Evolutionary conservation across 53 echinoderm and acorn worm genomes (phyloP).

Genomic region (Echinometra lucunter): DNA sequence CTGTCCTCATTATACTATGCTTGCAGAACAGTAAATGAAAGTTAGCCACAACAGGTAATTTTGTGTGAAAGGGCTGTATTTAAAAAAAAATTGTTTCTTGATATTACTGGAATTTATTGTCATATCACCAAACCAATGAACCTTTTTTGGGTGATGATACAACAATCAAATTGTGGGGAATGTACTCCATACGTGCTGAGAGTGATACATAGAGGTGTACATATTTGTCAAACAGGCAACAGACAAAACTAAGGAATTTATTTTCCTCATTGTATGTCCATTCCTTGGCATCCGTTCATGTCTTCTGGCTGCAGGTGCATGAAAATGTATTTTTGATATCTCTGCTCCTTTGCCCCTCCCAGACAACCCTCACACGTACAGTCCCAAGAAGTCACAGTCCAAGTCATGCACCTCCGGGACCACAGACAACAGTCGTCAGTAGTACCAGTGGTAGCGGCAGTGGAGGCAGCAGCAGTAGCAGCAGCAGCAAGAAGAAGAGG

Average conservation of each 20-base stretch:
- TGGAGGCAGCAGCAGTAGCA: neutral
- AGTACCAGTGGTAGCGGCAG: conserved; percentile 62
- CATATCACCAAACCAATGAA: too few species aligned
- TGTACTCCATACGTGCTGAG: neutral
- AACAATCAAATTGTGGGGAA: neutral
- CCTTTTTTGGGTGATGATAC: too few species aligned
- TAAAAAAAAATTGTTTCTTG: too few species aligned
- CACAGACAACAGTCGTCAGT: conserved; percentile 59
- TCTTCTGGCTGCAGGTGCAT: neutral
- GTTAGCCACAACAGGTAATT: too few species aligned
- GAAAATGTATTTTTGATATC: neutral
- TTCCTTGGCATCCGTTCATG: neutral
- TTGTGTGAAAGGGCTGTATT: too few species aligned
- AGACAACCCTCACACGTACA: conserved; percentile 81
- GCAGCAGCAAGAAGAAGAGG: conserved; percentile 72
- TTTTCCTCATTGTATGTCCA: neutral
- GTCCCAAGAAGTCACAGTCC: conserved; percentile 86
- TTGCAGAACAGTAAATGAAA: too few species aligned
- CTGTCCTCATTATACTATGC: too few species aligned
- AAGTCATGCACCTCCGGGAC: conserved; percentile 78
- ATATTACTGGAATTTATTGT: too few species aligned
- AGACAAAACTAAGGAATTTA: neutral
- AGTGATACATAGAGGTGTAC: too few species aligned
- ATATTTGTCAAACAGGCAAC: too few species aligned
- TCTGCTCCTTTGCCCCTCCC: neutral